Percentiles rank a stretch among this genome's conserved stretches.
phyloP scores from a whole-genome alignment of 2,113 vertebrate species.

The Archilochus colubris region DNA sequence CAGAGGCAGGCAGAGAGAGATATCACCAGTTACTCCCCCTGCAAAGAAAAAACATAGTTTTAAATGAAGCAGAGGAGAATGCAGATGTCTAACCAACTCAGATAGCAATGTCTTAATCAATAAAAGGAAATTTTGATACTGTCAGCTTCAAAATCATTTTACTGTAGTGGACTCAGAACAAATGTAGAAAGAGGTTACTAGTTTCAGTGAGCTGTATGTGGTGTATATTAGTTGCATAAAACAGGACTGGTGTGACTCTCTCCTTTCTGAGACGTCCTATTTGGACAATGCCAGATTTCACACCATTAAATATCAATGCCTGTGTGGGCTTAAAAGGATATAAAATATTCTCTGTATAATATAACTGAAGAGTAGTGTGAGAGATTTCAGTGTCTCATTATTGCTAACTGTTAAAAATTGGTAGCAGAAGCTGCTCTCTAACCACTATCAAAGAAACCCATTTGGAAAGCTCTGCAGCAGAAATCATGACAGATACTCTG shows the following conservation, averaged over 20 bases:
- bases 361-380: not conserved
- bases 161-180: not conserved
- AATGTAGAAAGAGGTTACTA: fast-evolving
- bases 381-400: not conserved
- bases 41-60: not conserved
- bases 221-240: not conserved
- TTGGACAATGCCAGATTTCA: not conserved
- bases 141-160: not conserved
- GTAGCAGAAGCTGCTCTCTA: not conserved
- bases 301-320: not conserved
- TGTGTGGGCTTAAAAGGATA: not conserved
- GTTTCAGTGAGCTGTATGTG: not conserved
- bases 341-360: not conserved
- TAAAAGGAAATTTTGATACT: not conserved
- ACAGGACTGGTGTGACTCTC: not conserved
- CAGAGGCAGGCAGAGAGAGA: not conserved
- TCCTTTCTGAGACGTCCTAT: not conserved
- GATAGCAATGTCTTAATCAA: not conserved
- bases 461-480: not conserved
- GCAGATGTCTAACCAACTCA: not conserved
- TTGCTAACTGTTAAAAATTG: not conserved
- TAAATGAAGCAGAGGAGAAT: not conserved
- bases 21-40: not conserved
- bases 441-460: not conserved
- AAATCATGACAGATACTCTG: not conserved